Evolutionary conservation across 2,113 vertebrate genomes (phyloP), one percentile per base, ranked within the genome.

Genomic region (Seriola rivoliana): DNA sequence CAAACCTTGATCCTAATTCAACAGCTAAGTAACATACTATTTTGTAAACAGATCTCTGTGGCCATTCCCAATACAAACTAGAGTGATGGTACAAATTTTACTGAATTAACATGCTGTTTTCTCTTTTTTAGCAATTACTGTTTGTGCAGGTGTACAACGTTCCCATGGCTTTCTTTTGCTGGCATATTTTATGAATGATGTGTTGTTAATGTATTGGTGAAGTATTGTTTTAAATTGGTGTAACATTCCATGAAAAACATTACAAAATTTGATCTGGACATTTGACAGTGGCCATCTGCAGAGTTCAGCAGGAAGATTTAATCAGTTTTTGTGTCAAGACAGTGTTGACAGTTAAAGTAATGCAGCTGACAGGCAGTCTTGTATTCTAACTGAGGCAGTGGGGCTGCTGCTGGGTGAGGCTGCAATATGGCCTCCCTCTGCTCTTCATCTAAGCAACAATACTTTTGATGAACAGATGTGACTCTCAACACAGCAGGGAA

Each of bases 381-480:
- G 21, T 80, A 36, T 74, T 48, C n/a, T 71, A 69, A 77, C 42
- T 68, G 62, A 74, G 40, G 21, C 54, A 32, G 58, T 6, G 34
- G 34, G 62, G 44, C 77, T 68, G 44, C 71, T 59, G 50, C 63
- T 79, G 71, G 77, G 62, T 23, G 44, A 72, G 71, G 68, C 76
- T n/a, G 38, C 65, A 82, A 68, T 17, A 75, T 63, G 74, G 71
- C 32, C 59, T 82, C 73, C 19, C 25, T 73, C 44, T 70, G 76
- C 71, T 85, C 46, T 71, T 75, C 72, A 75, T 85, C 79, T 85
- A 48, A 17, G 38, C 44, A 76, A 57, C 71, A 84, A 59, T 59
- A 54, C 77, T 82, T 84, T 55, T 65, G 55, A 76, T 84, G 60
- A 91, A 62, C 87, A 94, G 87, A 89, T 92, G 91, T 91, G 85